Conservation (phyloP, 2,797 vertebrate genomes). For the Pangasius mekongensis region DNA sequence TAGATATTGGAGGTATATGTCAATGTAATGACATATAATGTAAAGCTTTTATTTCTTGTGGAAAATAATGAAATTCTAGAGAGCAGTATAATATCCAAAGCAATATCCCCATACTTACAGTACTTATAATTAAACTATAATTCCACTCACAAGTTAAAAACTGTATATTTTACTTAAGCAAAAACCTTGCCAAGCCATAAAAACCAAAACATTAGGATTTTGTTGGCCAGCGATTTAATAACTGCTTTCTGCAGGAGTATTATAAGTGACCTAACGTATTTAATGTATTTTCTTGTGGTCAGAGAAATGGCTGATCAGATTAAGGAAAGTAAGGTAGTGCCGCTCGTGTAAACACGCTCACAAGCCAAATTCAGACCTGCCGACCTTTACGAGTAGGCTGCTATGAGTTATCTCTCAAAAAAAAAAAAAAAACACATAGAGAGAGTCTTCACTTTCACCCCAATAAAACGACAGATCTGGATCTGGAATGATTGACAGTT, state of each 20-base stretch:
- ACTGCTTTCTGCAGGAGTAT: background rate
- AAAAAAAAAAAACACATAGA: background rate
- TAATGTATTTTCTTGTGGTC: background rate
- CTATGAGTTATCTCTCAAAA: background rate
- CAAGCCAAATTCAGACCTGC: background rate
- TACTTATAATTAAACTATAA: background rate
- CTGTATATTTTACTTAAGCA: background rate
- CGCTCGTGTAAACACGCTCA: background rate
- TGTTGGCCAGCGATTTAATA: background rate
- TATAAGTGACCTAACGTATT: background rate
- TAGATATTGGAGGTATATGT: background rate
- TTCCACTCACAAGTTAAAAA: background rate
- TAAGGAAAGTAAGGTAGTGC: constrained; percentile 10
- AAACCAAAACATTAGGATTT: background rate
- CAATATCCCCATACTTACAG: background rate
- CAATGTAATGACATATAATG: background rate
- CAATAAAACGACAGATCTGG: background rate
- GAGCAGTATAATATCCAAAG: background rate
- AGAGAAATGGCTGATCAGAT: background rate
- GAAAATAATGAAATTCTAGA: background rate
- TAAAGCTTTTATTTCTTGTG: background rate
- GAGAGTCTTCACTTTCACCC: background rate
- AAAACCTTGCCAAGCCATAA: background rate
- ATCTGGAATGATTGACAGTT: background rate
- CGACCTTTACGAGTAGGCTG: background rate